Evolutionary conservation across 2,797 vertebrate genomes (phyloP), one percentile per base, ranked within the genome.

Genomic region (Coregonus ussuriensis): DNA sequence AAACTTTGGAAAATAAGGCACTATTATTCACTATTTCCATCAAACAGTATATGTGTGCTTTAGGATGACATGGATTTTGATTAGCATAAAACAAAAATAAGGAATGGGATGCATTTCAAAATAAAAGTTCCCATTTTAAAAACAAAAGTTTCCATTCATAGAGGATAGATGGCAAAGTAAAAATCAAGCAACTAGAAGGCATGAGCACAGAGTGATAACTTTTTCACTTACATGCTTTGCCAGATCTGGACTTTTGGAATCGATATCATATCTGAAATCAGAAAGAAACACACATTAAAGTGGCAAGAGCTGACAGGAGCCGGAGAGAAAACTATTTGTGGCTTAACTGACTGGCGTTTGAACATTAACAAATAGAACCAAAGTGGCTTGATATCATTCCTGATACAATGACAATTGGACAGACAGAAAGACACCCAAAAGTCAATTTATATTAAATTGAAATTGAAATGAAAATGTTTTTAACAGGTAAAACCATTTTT

Each of bases 171-270:
- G 7, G 7, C 7, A 47, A 47, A 47, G 41, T 47, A 47, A 47
- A 47, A 47, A 47, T 11, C 41, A 11, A 47, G 9, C 9, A 47
- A 47, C 41, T 47, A 11, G 11, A 47, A 47, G 41, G 41, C 9
- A 47, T 65, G 52, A 29, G 59, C 33, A 78, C 15, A 73, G 52
- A 53, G 74, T 21, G 77, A 65, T 71, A 16, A 31, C 33, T 83
- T 31, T 82, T 87, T 79, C 47, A 95, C 97, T 97, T 92, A 99
- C 97, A 18, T 99, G 97, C 89, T 98, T 99, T 81, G 96, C 94
- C 76, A 98, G 90, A 89, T 98, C 97, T 25, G 97, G 96, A 91
- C 97, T 98, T 94, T 97, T 98, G 52, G 97, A 98, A 87, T 99
- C 97, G 82, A 98, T 95, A 78, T 99, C 97, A 70, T 96, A 98